phyloP scores from a whole-genome alignment of 2,888 invertebrate species.

The Magallana nippona region DNA sequence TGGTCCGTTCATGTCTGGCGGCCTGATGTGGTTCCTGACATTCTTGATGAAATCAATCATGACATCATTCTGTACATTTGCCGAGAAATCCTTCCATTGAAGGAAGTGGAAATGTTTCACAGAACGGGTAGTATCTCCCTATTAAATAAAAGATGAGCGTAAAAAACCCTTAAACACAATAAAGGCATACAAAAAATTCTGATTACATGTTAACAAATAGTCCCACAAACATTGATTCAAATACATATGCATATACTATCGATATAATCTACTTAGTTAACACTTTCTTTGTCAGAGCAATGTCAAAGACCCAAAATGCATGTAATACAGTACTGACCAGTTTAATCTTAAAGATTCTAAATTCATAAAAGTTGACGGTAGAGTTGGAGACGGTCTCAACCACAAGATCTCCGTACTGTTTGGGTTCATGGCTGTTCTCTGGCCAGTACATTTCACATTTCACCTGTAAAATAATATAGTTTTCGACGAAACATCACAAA shows the following conservation, averaged over 20 bases:
- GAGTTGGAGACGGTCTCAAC: constrained; percentile 67
- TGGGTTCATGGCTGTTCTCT: constrained; percentile 59
- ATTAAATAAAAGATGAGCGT: constrained; percentile 23
- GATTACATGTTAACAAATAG: too few relatives aligned
- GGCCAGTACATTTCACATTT: constrained; percentile 71
- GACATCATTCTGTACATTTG: constrained; percentile 66
- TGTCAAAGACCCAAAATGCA: too few relatives aligned
- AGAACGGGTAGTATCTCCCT: constrained; percentile 56
- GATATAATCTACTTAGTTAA: too few relatives aligned
- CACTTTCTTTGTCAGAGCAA: too few relatives aligned
- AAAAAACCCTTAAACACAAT: too few relatives aligned
- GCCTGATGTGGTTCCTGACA: constrained; percentile 63
- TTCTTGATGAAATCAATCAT: constrained; percentile 68
- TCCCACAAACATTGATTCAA: too few relatives aligned
- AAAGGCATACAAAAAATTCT: too few relatives aligned
- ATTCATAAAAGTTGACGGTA: constrained; percentile 66
- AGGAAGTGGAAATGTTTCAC: constrained; percentile 71
- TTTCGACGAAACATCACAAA: too few relatives aligned
- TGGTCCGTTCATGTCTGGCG: constrained; percentile 65
- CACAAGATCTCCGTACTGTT: constrained; percentile 67
- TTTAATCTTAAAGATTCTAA: constrained; percentile 65
- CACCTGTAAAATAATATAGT: constrained; percentile 51
- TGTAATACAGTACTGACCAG: constrained; percentile 54
- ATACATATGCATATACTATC: too few relatives aligned
- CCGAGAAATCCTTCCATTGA: constrained; percentile 71